A percentile compares a stretch with the other conserved stretches of the same genome.
Conservation (phyloP, 2,113 vertebrate species). For the Probosciger aterrimus region DNA sequence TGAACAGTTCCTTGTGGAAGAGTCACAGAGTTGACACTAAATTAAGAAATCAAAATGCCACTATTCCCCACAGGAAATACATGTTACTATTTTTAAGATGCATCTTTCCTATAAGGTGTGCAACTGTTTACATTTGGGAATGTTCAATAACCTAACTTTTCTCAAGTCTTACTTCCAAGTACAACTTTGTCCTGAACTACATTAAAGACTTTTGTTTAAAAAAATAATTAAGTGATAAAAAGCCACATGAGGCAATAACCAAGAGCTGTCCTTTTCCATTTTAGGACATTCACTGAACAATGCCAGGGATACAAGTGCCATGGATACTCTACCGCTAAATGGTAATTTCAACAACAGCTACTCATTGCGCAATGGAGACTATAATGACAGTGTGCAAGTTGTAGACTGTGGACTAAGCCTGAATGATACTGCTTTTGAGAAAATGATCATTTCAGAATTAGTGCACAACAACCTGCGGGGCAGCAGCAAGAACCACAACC, state of each 20-base stretch:
- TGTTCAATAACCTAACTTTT: constrained; percentile 66
- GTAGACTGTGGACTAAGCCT: constrained; percentile 98
- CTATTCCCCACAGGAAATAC: constrained; percentile 62
- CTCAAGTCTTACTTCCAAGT: constrained; percentile 68
- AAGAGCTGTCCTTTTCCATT: constrained; percentile 70
- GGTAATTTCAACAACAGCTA: constrained; percentile 99
- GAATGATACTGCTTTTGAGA: constrained; percentile 97
- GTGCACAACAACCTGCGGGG: constrained; percentile 99
- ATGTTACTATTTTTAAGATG: constrained; percentile 19
- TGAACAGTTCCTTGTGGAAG: constrained; percentile 70
- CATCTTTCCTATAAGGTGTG: constrained; percentile 68
- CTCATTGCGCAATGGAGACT: constrained; percentile 95
- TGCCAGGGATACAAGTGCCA: constrained; percentile 99
- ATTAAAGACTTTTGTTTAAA: constrained; percentile 81
- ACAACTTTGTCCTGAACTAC: constrained; percentile 94
- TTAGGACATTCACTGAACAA: constrained; percentile 99
- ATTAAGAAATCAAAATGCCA: constrained; percentile 51
- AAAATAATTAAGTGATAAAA: not conserved
- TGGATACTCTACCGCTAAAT: constrained; percentile 99
- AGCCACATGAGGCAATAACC: constrained; percentile 20
- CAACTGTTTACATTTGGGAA: constrained; percentile 71
- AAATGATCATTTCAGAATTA: constrained; percentile 99
- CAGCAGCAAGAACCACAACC: constrained; percentile 88
- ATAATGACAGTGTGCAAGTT: constrained; percentile 89
- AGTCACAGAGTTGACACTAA: constrained; percentile 68